Conservation (phyloP, 2,888 invertebrate genomes). For the Volucella bombylans region DNA sequence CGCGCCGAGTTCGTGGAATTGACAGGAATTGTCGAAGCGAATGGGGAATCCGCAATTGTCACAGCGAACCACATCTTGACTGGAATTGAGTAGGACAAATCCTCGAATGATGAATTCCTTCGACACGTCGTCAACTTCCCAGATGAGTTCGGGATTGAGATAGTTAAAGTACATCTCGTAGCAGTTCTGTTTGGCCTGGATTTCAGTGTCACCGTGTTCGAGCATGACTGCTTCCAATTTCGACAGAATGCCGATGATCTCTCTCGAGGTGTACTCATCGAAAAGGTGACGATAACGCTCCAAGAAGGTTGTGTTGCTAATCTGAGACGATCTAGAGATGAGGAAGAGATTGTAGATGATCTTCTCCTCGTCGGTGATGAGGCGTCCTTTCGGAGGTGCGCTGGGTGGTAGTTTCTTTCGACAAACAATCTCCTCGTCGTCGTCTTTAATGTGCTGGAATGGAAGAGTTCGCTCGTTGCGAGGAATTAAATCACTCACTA, state of each 20-base stretch:
- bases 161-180: constrained; percentile 82
- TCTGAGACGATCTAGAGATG: constrained; percentile 81
- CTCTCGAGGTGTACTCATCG: constrained; percentile 81
- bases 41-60: constrained; percentile 81
- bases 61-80: constrained; percentile 79
- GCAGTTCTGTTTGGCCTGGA: constrained; percentile 80
- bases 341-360: constrained; percentile 82
- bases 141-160: constrained; percentile 81
- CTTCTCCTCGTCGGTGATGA: constrained; percentile 81
- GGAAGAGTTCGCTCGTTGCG: constrained; percentile 80
- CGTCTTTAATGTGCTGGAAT: constrained; percentile 81
- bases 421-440: constrained; percentile 79
- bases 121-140: constrained; percentile 82
- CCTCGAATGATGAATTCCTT: constrained; percentile 81
- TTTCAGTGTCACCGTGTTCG: constrained; percentile 80
- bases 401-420: constrained; percentile 74
- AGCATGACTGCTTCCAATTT: constrained; percentile 80
- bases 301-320: constrained; percentile 80
- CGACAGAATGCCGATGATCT: constrained; percentile 79
- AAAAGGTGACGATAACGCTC: constrained; percentile 81
- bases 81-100: constrained; percentile 79
- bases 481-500: constrained; percentile 81
- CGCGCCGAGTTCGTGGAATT: constrained; percentile 80
- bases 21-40: constrained; percentile 80
- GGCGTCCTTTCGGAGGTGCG: constrained; percentile 69